Evolutionary conservation across 2,797 vertebrate species (phyloP).

Genomic region (Manis crassicaudata): DNA sequence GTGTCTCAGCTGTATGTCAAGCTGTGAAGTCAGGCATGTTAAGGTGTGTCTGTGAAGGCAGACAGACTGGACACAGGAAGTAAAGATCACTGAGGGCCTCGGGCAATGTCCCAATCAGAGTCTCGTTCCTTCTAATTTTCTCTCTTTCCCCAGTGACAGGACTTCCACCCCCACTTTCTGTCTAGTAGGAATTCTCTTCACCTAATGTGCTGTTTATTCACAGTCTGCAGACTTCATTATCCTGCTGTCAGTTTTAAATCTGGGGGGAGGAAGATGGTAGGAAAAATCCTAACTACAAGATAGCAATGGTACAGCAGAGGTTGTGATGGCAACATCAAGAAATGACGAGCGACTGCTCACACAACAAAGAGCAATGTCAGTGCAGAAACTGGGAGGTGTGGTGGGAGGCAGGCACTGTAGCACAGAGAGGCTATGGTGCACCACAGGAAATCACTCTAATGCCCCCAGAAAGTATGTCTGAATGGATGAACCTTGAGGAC

Average conservation of each 20-base stretch:
- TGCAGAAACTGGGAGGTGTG: too few relatives aligned
- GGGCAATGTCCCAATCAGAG: neutral
- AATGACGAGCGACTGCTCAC: neutral
- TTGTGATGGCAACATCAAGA: neutral
- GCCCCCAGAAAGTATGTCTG: neutral
- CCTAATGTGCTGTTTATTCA: neutral
- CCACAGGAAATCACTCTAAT: neutral
- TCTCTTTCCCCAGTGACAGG: neutral
- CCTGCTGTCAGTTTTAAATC: neutral
- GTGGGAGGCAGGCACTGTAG: too few relatives aligned
- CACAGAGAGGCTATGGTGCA: too few relatives aligned
- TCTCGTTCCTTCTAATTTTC: neutral
- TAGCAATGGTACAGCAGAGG: neutral
- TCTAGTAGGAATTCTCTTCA: neutral
- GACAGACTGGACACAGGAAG: neutral
- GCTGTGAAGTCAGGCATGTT: neutral
- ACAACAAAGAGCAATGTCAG: neutral
- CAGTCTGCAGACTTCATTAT: neutral
- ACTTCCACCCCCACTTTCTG: neutral
- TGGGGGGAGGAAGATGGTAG: rapidly evolving
- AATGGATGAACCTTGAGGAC: neutral
- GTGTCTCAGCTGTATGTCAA: neutral
- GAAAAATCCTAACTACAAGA: neutral
- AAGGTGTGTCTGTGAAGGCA: neutral
- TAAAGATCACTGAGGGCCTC: neutral